Conservation (phyloP, 92 coral and sea anemone genomes). For the Nematostella vectensis region DNA sequence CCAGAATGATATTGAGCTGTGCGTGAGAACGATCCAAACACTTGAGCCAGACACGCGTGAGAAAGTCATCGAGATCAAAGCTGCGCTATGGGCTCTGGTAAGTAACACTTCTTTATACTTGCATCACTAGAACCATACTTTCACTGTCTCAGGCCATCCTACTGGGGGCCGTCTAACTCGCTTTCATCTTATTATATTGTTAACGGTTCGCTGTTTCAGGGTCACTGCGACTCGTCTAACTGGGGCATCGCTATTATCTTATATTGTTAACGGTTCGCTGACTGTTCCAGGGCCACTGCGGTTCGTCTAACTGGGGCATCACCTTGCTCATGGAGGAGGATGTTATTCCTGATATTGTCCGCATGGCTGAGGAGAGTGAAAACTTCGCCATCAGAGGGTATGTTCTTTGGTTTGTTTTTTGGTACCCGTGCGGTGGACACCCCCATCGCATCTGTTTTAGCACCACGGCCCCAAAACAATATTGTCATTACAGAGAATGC, state of each 20-base stretch:
- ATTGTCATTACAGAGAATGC: too few species aligned
- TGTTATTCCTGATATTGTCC: conserved; percentile 81
- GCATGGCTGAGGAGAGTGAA: conserved; percentile 76
- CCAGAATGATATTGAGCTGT: conserved; percentile 80
- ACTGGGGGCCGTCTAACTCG: too few species aligned
- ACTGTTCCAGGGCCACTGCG: conserved; percentile 83
- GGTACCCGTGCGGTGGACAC: too few species aligned
- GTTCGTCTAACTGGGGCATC: conserved; percentile 93
- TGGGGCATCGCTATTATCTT: conserved; percentile 97
- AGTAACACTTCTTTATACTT: too few species aligned
- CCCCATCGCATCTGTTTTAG: neutral
- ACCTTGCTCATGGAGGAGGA: conserved; percentile 88
- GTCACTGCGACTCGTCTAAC: conserved; percentile 87
- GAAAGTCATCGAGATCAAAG: conserved; percentile 64
- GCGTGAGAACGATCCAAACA: conserved; percentile 62
- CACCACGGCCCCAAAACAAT: too few species aligned
- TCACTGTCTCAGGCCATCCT: neutral
- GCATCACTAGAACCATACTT: too few species aligned
- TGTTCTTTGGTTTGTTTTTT: too few species aligned
- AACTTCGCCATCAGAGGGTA: conserved; percentile 88
- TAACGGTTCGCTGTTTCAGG: too few species aligned
- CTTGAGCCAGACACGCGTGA: conserved; percentile 64
- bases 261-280: too few species aligned
- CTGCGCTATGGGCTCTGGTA: conserved; percentile 98
- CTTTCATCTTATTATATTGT: too few species aligned